A percentile compares a stretch with the other conserved stretches of the same genome.
Evolutionary conservation across 1,140 invertebrate genomes (phyloP).

Genomic region (Chrysomallon squamiferum): DNA sequence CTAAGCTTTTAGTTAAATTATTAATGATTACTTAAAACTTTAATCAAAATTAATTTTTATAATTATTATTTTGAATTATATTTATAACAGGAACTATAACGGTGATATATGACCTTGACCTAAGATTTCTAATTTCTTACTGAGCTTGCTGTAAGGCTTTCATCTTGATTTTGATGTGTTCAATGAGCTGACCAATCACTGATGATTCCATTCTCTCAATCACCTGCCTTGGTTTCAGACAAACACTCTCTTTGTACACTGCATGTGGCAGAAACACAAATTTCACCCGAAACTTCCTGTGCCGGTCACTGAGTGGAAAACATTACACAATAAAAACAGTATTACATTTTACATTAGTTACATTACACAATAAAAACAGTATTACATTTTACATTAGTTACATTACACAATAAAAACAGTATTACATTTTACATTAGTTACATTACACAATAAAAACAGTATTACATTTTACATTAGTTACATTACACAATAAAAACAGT

Average conservation of each 20-base stretch:
- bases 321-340: background rate
- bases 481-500: no score
- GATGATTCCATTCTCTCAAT: slow-evolving; percentile 63
- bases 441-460: no score
- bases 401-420: no score
- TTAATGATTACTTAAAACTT: no score
- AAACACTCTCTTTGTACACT: slow-evolving; percentile 76
- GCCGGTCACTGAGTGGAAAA: slow-evolving; percentile 28
- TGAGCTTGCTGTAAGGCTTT: slow-evolving; percentile 26
- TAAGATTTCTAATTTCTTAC: slow-evolving; percentile 20
- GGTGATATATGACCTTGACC: no score
- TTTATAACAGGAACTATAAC: no score
- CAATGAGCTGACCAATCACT: slow-evolving; percentile 58
- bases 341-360: background rate
- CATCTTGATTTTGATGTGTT: slow-evolving; percentile 48
- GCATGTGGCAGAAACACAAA: slow-evolving; percentile 78
- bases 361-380: background rate
- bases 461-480: no score
- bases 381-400: slow-evolving; percentile 1
- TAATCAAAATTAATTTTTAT: no score
- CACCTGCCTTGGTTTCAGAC: slow-evolving; percentile 74
- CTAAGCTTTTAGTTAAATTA: no score
- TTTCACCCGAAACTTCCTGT: slow-evolving; percentile 54
- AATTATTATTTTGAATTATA: no score
- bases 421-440: no score